Evolutionary conservation across 1,140 invertebrate genomes (phyloP), one percentile per base, ranked within the genome.

Genomic region (Drosophila lowei): DNA sequence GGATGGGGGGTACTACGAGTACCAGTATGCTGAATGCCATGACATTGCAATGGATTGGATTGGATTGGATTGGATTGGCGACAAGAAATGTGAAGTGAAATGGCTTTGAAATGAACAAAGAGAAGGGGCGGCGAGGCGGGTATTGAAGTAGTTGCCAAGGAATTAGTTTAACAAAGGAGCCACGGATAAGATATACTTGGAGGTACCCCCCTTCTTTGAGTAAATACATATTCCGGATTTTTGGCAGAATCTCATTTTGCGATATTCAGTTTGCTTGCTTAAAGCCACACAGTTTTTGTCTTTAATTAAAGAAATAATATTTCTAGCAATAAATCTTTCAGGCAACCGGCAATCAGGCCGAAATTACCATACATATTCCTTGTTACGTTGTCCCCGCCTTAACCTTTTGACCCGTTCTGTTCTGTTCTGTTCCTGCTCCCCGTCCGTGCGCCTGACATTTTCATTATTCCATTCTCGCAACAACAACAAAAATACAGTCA

Each of bases 361-460:
- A 2, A 49, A 65, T 63, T 63, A 64, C 16, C 59, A 64, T 65
- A 23, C 34, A 13, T 13, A 38, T 5, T 23, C 0, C 7, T 1
- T 28, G 15, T 5, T 18, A 18, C 1, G 23, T 25, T 25, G 23
- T 25, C 34, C 21, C 6, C 15, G 2, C 1, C n/a, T 3, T 18
- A n/a, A n/a, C 38, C 21, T 42, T 44, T 0, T 6, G 3, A 44
- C 25, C 21, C 2, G 18, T 18, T 18, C 18, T 18, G 18, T 18
- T 2, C 18, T 18, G 1, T 21, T 63, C 41, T 47, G 42, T 41
- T 38, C 30, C 61, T 67, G 79, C 73, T 57, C 23, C 3, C 23
- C 23, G 23, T 23, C 23, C 23, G 23, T 67, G 79, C 73, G 53
- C 30, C 44, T 81, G 79, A 74, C 79, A 83, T 70, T 63, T 65